These are phyloP conservation scores for Dryoscopus gambensis DNA, from an alignment of 2,113 vertebrate species.

Conservation along the genomic window DNA sequence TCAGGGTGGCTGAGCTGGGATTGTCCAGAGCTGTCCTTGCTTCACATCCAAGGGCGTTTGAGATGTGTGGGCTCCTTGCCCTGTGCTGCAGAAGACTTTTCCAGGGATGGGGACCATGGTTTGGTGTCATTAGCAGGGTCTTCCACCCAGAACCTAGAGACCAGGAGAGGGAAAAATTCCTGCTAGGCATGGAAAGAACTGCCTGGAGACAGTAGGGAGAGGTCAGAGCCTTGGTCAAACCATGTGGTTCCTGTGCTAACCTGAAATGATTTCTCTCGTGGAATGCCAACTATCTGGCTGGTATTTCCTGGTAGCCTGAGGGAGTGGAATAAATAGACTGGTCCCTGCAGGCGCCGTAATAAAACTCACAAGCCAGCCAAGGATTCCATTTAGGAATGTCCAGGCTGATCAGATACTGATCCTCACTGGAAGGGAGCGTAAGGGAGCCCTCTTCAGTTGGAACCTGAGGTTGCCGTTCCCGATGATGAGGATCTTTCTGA, in stretches of 20 bases:
- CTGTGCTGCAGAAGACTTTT: not conserved
- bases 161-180: not conserved
- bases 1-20: not conserved
- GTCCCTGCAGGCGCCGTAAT: not conserved
- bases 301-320: conserved; percentile 39
- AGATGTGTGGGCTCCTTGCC: not conserved
- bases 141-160: not conserved
- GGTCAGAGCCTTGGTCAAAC: not conserved
- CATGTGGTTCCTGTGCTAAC: not conserved
- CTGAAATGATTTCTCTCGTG: not conserved
- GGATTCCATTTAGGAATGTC: not conserved
- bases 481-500: not conserved
- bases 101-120: rapidly evolving
- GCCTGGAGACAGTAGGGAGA: not conserved
- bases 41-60: not conserved
- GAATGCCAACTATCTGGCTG: conserved; percentile 38
- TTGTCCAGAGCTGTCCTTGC: not conserved
- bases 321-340: conserved; percentile 21
- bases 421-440: not conserved
- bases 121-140: rapidly evolving
- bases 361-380: not conserved
- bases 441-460: not conserved
- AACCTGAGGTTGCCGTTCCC: rapidly evolving
- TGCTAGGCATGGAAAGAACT: not conserved
- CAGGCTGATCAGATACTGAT: not conserved